Evolutionary conservation across 2,797 vertebrate species (phyloP).

Genomic region (Amblyraja radiata): DNA sequence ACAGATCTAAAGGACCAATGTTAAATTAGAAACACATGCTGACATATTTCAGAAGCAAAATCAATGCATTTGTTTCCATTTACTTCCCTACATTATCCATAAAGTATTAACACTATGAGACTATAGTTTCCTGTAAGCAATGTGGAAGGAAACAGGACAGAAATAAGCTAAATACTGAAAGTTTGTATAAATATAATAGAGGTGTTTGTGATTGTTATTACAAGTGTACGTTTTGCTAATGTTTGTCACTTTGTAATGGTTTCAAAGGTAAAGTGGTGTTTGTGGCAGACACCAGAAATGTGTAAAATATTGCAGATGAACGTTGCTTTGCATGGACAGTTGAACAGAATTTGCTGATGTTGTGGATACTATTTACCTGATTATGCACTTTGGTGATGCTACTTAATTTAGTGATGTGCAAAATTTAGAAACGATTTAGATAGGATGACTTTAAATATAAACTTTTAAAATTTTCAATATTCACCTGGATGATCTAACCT

Average conservation of each 20-base stretch:
- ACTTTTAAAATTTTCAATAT: neutral
- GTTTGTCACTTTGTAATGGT: neutral
- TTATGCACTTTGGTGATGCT: slow-evolving; percentile 10
- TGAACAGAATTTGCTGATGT: slow-evolving; percentile 29
- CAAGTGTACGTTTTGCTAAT: slow-evolving; percentile 14
- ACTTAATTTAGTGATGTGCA: slow-evolving; percentile 1
- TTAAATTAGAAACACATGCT: neutral
- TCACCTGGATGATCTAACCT: neutral
- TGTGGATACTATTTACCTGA: slow-evolving; percentile 10
- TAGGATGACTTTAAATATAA: neutral
- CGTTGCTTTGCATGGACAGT: slow-evolving; percentile 30
- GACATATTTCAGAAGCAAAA: neutral
- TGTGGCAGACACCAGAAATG: neutral
- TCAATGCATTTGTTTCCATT: slow-evolving; percentile 9
- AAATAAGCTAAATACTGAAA: slow-evolving; percentile 13
- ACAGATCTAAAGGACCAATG: neutral
- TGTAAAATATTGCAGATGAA: slow-evolving; percentile 2
- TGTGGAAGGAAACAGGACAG: neutral
- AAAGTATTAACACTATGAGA: slow-evolving; percentile 15
- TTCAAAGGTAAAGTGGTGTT: slow-evolving; percentile 18
- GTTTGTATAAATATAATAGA: slow-evolving; percentile 25
- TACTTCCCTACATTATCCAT: neutral
- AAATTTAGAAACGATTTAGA: neutral
- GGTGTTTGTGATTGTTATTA: slow-evolving; percentile 22
- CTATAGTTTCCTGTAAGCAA: neutral